phyloP scores from a whole-genome alignment of 2,113 vertebrate genomes.

The Brachyistius frenatus region DNA sequence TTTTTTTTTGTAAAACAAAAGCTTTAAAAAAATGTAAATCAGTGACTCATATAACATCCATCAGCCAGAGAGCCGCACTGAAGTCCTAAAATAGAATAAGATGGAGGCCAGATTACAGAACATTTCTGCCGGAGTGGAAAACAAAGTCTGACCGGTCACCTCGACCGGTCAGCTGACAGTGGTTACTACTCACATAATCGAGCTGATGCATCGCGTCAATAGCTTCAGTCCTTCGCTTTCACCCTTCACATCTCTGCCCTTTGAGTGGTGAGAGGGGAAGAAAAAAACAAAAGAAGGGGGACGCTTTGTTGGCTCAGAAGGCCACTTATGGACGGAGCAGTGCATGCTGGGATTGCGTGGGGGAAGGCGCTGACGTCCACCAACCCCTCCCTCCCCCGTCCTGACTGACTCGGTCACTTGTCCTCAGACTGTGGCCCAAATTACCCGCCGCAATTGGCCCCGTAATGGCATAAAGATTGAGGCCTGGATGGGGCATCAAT shows the following conservation, averaged over 20 bases:
- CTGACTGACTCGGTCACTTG: conserved; percentile 47
- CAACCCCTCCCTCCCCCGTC: neutral
- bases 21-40: neutral
- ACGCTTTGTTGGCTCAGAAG: conserved; percentile 52
- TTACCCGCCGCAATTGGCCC: conserved; percentile 53
- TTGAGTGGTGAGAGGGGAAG: neutral
- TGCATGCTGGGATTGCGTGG: conserved; percentile 40
- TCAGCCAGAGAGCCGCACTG: neutral
- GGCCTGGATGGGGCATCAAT: conserved; percentile 64
- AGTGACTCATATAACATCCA: neutral
- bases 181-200: conserved; percentile 14
- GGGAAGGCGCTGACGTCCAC: conserved; percentile 11
- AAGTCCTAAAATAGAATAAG: neutral
- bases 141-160: neutral
- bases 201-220: conserved; percentile 20
- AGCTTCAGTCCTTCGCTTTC: conserved; percentile 9
- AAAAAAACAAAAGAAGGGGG: neutral
- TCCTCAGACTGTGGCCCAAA: conserved; percentile 54
- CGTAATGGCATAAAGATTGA: conserved; percentile 73
- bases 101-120: neutral
- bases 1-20: no score
- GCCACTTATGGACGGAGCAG: conserved; percentile 43
- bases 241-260: conserved; percentile 27
- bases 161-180: conserved; percentile 20
- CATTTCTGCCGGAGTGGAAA: neutral